phyloP scores from a whole-genome alignment of 2,113 vertebrate genomes.

The Eulacestoma nigropectus region DNA sequence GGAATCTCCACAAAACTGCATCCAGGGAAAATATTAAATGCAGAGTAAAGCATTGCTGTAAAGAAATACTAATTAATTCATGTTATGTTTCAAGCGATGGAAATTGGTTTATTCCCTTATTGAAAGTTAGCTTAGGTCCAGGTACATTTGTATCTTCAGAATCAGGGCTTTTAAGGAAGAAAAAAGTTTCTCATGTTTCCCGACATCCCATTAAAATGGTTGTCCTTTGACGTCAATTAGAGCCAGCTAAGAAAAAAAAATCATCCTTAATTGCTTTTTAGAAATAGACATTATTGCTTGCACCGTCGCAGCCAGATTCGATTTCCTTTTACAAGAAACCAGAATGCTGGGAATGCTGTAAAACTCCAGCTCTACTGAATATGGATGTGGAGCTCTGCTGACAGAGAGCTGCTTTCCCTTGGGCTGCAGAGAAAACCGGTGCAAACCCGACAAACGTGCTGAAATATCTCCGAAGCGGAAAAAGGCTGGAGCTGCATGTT shows the following conservation, averaged over 20 bases:
- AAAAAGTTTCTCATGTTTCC: not conserved
- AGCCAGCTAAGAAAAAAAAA: not conserved
- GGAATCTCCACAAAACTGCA: not conserved
- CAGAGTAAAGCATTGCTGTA: not conserved
- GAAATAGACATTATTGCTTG: not conserved
- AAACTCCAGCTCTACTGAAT: not conserved
- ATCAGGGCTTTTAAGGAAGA: not conserved
- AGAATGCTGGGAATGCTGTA: not conserved
- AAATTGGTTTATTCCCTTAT: not conserved
- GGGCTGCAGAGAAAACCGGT: not conserved
- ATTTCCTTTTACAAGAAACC: constrained; percentile 44
- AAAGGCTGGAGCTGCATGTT: not conserved
- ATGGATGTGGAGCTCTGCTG: not conserved
- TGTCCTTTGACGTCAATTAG: constrained; percentile 30
- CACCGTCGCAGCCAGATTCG: not conserved
- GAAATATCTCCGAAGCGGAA: not conserved
- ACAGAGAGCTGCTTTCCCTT: not conserved
- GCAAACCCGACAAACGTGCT: not conserved
- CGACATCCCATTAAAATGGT: constrained; percentile 1
- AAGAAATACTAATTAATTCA: not conserved
- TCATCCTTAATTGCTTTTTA: constrained; percentile 45
- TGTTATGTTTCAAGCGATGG: not conserved
- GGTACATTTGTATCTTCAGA: not conserved
- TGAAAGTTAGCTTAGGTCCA: not conserved
- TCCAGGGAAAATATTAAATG: not conserved